Evolutionary conservation across 2,113 vertebrate species (phyloP).

Genomic region (Tympanuchus pallidicinctus): DNA sequence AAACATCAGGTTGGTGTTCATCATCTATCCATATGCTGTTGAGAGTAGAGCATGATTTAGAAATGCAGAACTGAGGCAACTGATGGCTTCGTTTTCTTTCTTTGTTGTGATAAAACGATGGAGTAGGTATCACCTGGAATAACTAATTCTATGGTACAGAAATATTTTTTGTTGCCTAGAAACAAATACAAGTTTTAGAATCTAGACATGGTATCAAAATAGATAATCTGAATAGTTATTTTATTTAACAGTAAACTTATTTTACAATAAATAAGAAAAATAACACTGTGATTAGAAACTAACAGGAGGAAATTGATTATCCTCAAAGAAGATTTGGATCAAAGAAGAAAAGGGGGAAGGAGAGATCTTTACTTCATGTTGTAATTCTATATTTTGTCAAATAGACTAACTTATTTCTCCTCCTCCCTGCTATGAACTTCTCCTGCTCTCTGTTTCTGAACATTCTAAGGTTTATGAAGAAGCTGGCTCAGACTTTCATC

Average conservation of each 20-base stretch:
- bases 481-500: constrained; percentile 98
- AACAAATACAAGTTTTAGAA: neutral
- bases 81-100: neutral
- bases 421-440: neutral
- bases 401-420: neutral
- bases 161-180: neutral
- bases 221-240: neutral
- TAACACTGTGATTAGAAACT: neutral
- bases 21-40: neutral
- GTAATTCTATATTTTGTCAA: neutral
- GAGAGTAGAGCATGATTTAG: neutral
- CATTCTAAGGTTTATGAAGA: constrained; percentile 93
- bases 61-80: neutral
- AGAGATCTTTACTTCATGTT: neutral
- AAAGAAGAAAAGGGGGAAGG: neutral
- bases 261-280: neutral
- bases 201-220: neutral
- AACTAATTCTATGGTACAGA: neutral
- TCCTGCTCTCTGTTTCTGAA: neutral
- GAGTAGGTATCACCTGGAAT: neutral
- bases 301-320: neutral
- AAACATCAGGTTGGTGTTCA: constrained; percentile 90
- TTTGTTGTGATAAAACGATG: neutral
- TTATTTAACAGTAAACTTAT: neutral
- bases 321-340: neutral